Base-by-base conservation (phyloP, 2,113 vertebrate genomes). In the Oryzias curvinotus region DNA sequence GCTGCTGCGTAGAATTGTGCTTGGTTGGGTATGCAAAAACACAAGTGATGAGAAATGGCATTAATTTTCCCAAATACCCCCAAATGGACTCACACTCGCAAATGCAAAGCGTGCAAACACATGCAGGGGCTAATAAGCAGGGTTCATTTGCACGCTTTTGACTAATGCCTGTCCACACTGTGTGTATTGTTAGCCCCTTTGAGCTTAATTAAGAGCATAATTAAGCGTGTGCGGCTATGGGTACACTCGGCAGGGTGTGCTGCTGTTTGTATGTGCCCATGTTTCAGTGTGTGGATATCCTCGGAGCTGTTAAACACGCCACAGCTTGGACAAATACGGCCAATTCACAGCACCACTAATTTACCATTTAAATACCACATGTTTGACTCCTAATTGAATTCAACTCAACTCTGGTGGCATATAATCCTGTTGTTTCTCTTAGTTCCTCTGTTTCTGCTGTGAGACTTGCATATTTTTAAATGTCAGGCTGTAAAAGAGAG, bases 371-470 rank as follows among this genome's bases (percentile, higher is more conserved):
- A 82, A 83, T 52, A 75, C 66, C 85, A 85, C 78, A 84, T 84
- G 85, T 88, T 85, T 84, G 77, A 71, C 72, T 83, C 62, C 73
- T 88, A 87, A 88, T 89, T 88, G 84, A 84, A 80, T 61, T 16
- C 49, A 49, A 56, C 13, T n/a, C 1, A 6, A 15, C 65, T 57
- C 47, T 19, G 7, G 56, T n/a, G 16, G 50, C 53, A 36, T 17
- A 26, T 49, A n/a, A 3, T 14, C 42, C 55, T 10, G 1, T 17
- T 51, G n/a, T 49, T 57, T 50, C 47, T 56, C 14, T 82, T 41
- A 17, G n/a, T 67, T 50, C 53, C 14, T 82, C 41, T 19, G 18
- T 65, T 71, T 46, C 44, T 5, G 23, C 13, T 3, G 16, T 62
- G 73, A 12, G 4, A 57, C 51, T 14, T 14, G 8, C 23, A 17